phyloP scores from a whole-genome alignment of 1,140 invertebrate genomes.

The Meloidogyne chitwoodi region DNA sequence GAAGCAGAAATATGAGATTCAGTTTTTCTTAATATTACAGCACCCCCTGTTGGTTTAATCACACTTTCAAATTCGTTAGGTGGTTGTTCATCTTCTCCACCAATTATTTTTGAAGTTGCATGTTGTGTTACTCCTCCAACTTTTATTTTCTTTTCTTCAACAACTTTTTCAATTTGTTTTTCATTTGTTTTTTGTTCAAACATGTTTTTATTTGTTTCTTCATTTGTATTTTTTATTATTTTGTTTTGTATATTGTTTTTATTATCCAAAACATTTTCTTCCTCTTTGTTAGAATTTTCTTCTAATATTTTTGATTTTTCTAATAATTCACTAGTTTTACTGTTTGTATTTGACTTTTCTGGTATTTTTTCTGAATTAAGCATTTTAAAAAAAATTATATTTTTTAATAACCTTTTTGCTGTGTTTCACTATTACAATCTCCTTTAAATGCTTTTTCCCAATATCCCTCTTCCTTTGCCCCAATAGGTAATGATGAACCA shows the following conservation, averaged over 20 bases:
- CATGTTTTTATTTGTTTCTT: background rate
- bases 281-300: background rate
- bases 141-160: background rate
- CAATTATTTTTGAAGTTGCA: background rate
- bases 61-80: background rate
- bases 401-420: background rate
- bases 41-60: background rate
- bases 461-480: conserved; percentile 33
- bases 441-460: conserved; percentile 26
- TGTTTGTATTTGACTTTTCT: background rate
- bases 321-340: background rate
- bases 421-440: background rate
- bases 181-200: background rate
- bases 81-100: background rate
- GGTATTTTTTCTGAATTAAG: background rate
- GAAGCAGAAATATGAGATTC: background rate
- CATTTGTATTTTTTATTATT: background rate
- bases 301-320: background rate
- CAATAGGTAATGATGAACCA: background rate
- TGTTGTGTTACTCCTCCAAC: background rate
- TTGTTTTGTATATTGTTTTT: background rate
- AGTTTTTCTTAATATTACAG: background rate
- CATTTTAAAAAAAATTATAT: background rate
- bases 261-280: background rate
- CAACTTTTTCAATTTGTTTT: background rate